Evolutionary conservation across 2,797 vertebrate species (phyloP), one percentile per base, ranked within the genome.

Genomic region (Schizopygopsis pylzovi): DNA sequence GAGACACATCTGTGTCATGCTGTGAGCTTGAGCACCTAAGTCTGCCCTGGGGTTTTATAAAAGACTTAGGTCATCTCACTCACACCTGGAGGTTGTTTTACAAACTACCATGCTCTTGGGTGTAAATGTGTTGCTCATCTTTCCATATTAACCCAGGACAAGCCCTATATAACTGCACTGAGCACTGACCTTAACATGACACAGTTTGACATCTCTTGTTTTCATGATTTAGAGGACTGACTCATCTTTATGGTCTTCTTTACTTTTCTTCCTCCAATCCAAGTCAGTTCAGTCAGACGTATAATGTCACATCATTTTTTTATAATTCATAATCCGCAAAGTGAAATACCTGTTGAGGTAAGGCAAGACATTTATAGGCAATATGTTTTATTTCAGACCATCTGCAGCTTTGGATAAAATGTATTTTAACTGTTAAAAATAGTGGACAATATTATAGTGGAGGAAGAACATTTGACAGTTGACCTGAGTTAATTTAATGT

Each of bases 1-100:
- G 39, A 96, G 95, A 86, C 93, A 93, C 78, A 96, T 97, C 86
- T 94, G 94, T 49, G 95, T 96, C 89, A 92, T 95, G 73, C 61
- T 88, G 68, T 82, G 63, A 83, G 76, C 33, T 39, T 77, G 61
- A 65, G 77, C 86, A 87, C 37, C 77, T 61, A 71, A 70, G 77
- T 84, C 22, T 18, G 56, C 82, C 75, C 82, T 6, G 13, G 75
- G 70, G 81, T 65, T 86, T 86, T 85, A 85, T 89, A 85, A 86
- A 90, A 86, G 25, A 63, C 75, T 88, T 85, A 67, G 80, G 82
- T 89, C 82, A 88, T 77, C 78, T 67, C 70, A 18, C 37, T 75
- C 82, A 83, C 89, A 90, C 77, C 85, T 89, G 89, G 75, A 85
- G 85, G 28, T 71, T 80, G 86, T 86, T 86, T 87, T 22, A 67